Conservation (phyloP, 2,797 vertebrate genomes). For the Peromyscus melanophrys region DNA sequence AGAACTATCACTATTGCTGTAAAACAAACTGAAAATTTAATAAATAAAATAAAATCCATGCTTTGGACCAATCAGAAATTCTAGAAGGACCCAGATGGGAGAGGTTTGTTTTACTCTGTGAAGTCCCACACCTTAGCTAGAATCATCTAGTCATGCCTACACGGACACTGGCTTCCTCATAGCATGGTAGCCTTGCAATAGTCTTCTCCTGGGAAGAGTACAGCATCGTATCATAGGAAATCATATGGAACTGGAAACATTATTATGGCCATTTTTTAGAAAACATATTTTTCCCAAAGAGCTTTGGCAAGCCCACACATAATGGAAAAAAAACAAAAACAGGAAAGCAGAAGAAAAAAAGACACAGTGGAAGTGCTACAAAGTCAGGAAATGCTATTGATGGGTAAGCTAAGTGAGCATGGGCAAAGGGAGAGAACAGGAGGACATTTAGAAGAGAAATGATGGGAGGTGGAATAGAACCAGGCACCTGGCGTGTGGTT, state of each 20-base stretch:
- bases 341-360: neutral
- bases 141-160: neutral
- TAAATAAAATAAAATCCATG: neutral
- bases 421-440: neutral
- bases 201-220: neutral
- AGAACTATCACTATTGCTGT: neutral
- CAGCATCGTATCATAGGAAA: neutral
- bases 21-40: neutral
- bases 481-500: neutral
- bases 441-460: neutral
- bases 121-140: neutral
- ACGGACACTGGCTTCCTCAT: neutral
- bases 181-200: neutral
- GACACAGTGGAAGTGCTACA: neutral
- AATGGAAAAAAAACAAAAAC: neutral
- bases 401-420: neutral
- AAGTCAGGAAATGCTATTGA: neutral
- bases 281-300: neutral
- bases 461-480: neutral
- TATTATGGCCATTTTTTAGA: neutral
- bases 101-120: neutral
- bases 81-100: neutral
- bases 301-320: neutral
- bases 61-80: neutral
- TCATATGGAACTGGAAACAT: neutral